A percentile compares a stretch with the other conserved stretches of the same genome.
Evolutionary conservation across 2,113 vertebrate species (phyloP).

Genomic region (Cromileptes altivelis): DNA sequence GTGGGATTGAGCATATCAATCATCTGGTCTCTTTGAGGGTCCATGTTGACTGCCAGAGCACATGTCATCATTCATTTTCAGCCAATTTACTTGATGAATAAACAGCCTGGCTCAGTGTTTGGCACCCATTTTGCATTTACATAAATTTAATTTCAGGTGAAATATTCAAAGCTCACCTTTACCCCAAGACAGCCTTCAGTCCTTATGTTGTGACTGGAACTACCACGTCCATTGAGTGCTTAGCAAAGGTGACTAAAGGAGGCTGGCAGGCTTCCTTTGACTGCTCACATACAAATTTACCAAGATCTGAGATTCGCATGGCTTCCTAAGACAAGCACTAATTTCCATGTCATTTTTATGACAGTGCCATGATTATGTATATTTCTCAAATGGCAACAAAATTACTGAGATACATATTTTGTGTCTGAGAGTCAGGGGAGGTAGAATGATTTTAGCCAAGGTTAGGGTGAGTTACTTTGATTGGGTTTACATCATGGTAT

Average conservation of each 20-base stretch:
- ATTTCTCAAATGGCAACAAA: background rate
- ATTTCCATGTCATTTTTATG: conserved; percentile 13
- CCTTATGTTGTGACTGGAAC: conserved; percentile 50
- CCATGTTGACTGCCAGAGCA: conserved; percentile 45
- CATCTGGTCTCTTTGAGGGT: conserved; percentile 62
- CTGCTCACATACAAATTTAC: conserved; percentile 31
- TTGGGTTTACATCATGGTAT: background rate
- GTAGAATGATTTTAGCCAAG: conserved; percentile 7
- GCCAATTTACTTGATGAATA: conserved; percentile 79
- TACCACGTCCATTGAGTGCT: conserved; percentile 19
- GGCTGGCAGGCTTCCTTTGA: conserved; percentile 38
- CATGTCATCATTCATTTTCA: conserved; percentile 76
- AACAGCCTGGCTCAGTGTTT: conserved; percentile 68
- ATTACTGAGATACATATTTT: background rate
- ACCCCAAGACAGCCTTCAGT: conserved; percentile 48
- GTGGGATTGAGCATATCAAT: conserved; percentile 77
- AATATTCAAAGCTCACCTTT: conserved; percentile 76
- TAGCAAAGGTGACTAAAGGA: background rate
- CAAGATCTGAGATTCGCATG: conserved; percentile 1
- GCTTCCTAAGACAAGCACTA: conserved; percentile 5
- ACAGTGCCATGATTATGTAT: background rate
- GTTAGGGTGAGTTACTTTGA: background rate
- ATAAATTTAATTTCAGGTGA: conserved; percentile 80
- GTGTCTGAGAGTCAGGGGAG: background rate
- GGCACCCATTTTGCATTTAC: conserved; percentile 71